Evolutionary conservation across 2,113 vertebrate genomes (phyloP), one percentile per base, ranked within the genome.

Genomic region (Toxostoma redivivum): DNA sequence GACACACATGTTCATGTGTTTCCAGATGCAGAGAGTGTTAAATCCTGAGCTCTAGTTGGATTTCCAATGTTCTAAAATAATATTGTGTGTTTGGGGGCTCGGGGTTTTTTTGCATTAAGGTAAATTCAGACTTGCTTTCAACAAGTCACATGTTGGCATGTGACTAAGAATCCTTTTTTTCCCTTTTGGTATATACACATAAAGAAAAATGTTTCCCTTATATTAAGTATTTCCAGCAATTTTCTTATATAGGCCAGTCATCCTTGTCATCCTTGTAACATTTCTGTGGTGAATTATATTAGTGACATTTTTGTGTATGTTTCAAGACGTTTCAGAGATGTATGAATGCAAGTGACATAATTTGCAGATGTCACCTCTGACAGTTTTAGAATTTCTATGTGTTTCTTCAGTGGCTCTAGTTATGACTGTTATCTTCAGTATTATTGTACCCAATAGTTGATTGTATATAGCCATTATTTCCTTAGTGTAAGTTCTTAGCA

Each of bases 311-410:
- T 92, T 69, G 33, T 76, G 17, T 69, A 69, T 58, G 50, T 82
- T 95, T 95, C 81, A 87, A 86, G 93, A 88, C 3, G 0, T 92
- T 92, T 94, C 81, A 80, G 81, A 93, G 62, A 85, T 58, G 47
- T 70, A 86, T 85, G 71, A 76, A 82, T 77, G 79, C 58, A 88
- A 73, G 62, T 73, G 74, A 70, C n/a, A 42, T 82, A 77, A 91
- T 95, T 88, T 90, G 47, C 58, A 82, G 74, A 80, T 91, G 56
- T 77, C 74, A 90, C 30, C 54, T 88, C 71, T 95, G 74, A 42
- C 27, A 58, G 37, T 88, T 92, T 86, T 66, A 87, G 79, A 70
- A 79, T 76, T 65, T 89, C 76, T 76, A 60, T 67, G 27, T 60
- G 17, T 91, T 95, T 94, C 87, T 95, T 89, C 71, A n/a, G 40